A percentile compares a stretch with the other conserved stretches of the same genome.
These are phyloP conservation scores for Drosophila borborema DNA, from an alignment of 2,888 invertebrate species.

Conservation along the genomic window DNA sequence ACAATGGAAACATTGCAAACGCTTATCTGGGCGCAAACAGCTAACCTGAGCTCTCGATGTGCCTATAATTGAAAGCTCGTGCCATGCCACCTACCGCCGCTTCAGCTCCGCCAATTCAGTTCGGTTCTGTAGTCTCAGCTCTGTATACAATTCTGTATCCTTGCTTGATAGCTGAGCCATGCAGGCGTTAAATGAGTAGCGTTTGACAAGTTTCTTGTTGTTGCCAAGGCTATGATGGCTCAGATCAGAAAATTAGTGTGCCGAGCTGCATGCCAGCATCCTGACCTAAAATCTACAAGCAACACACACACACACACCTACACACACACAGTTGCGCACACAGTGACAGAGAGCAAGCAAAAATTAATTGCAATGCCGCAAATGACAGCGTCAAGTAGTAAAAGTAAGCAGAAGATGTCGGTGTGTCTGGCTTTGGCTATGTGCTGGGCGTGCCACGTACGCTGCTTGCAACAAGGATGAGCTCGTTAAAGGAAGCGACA, in stretches of 20 bases:
- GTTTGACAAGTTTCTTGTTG: slow-evolving; percentile 58
- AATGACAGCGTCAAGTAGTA: slow-evolving; percentile 78
- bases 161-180: slow-evolving; percentile 45
- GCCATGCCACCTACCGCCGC: neutral
- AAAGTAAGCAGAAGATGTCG: slow-evolving; percentile 63
- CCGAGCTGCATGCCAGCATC: slow-evolving; percentile 57
- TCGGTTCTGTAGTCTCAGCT: neutral
- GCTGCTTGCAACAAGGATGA: slow-evolving; percentile 75
- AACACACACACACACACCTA: slow-evolving; percentile 8
- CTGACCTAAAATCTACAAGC: slow-evolving; percentile 23
- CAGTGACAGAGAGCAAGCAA: slow-evolving; percentile 46
- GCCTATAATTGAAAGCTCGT: slow-evolving; percentile 22
- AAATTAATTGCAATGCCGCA: slow-evolving; percentile 81
- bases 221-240: slow-evolving; percentile 15
- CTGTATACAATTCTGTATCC: neutral
- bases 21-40: slow-evolving; percentile 54
- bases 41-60: slow-evolving; percentile 23
- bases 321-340: neutral
- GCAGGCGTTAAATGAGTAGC: slow-evolving; percentile 75
- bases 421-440: slow-evolving; percentile 5
- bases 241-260: slow-evolving; percentile 74
- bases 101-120: too few species aligned
- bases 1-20: slow-evolving; percentile 42
- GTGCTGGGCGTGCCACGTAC: slow-evolving; percentile 59
- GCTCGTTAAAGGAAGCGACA: slow-evolving; percentile 76